Percentiles rank a stretch among this genome's conserved stretches.
These are phyloP conservation scores for Plecturocebus donacophilus DNA, from an alignment of 2,113 vertebrate genomes.

Conservation along the genomic window DNA sequence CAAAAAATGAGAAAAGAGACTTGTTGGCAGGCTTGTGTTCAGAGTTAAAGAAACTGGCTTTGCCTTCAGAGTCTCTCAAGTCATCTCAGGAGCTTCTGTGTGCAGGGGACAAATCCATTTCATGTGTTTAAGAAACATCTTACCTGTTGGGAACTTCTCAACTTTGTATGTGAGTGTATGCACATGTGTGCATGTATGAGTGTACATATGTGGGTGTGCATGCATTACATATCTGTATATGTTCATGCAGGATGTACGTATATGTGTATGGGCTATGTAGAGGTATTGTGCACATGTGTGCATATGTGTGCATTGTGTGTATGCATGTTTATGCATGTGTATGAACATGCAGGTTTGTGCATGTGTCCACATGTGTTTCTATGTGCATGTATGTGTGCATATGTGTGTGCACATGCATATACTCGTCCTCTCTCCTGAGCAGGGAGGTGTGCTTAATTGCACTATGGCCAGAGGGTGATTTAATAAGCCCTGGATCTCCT, in stretches of 20 bases:
- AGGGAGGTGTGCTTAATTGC: background rate
- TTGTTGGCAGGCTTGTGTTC: background rate
- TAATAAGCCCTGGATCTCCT: slow-evolving; percentile 35
- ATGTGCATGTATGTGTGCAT: background rate
- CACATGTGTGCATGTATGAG: background rate
- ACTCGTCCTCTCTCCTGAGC: background rate
- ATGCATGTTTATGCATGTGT: accelerated
- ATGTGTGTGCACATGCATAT: background rate
- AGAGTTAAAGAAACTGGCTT: background rate
- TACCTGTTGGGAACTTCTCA: background rate
- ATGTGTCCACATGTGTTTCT: background rate
- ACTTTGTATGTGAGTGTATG: background rate
- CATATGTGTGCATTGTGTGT: background rate
- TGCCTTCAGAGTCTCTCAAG: background rate
- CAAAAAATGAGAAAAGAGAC: background rate
- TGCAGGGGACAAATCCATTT: background rate
- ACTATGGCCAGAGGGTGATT: background rate
- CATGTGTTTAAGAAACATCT: background rate
- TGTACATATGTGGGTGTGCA: background rate
- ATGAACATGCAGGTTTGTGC: background rate
- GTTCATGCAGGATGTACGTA: background rate
- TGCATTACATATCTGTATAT: background rate
- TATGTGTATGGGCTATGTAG: background rate
- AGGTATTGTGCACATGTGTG: accelerated
- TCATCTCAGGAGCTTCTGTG: background rate